Conservation (phyloP, 30 jellyfish, hydroid and myxozoan genomes). For the Sanderia malayensis region DNA sequence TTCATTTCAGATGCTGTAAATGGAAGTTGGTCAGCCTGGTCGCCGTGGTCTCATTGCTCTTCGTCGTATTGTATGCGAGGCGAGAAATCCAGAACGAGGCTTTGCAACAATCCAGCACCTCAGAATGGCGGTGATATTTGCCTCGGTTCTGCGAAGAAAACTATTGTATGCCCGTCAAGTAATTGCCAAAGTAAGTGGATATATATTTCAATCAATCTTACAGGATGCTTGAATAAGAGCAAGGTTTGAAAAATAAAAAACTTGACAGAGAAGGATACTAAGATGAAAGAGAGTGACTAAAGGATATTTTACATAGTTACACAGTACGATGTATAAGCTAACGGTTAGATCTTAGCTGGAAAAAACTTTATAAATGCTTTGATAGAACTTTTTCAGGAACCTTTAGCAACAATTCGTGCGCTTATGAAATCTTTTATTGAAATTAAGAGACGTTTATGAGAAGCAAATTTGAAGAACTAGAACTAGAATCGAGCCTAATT, state of each 20-base stretch:
- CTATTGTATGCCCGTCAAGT: conserved; percentile 61
- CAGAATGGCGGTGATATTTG: conserved; percentile 82
- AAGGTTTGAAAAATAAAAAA: background rate
- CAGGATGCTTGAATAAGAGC: background rate
- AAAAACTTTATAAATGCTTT: no score
- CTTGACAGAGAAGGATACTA: no score
- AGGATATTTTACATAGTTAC: no score
- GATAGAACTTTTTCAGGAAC: no score
- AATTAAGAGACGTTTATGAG: no score
- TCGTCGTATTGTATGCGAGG: conserved; percentile 72
- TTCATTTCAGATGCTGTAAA: conserved; percentile 67
- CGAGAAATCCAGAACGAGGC: conserved; percentile 52
- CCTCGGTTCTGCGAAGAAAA: conserved; percentile 67
- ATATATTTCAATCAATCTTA: background rate
- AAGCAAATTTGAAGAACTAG: no score
- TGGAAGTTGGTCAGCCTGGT: conserved; percentile 89
- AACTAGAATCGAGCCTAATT: no score
- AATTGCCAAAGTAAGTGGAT: conserved; percentile 59
- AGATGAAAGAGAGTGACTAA: no score
- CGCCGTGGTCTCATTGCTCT: conserved; percentile 64
- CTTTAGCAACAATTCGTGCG: no score
- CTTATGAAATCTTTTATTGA: no score
- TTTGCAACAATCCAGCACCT: conserved; percentile 85
- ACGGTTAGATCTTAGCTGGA: no score
- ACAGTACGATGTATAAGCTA: no score